Conservation (phyloP, 2,113 vertebrate species). For the Arvicanthis niloticus region DNA sequence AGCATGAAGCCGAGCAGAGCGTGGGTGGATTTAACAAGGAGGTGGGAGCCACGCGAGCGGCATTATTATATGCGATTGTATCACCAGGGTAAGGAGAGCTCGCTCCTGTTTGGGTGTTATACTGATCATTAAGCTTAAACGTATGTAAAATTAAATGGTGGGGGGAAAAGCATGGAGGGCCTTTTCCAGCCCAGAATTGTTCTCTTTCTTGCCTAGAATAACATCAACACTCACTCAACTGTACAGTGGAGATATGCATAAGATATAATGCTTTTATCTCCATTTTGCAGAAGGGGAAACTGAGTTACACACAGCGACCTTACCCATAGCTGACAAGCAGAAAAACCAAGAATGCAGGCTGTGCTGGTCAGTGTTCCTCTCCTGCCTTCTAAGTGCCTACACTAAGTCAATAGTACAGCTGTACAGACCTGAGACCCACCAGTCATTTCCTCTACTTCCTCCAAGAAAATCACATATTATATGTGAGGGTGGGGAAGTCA, state of each 20-base stretch:
- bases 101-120: slow-evolving; percentile 52
- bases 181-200: not conserved
- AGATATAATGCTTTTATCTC: not conserved
- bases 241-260: not conserved
- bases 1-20: slow-evolving; percentile 31
- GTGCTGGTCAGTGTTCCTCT: not conserved
- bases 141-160: slow-evolving; percentile 49
- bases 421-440: not conserved
- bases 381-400: not conserved
- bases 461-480: not conserved
- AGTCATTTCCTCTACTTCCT: not conserved
- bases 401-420: not conserved
- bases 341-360: not conserved
- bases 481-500: not conserved
- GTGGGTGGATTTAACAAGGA: slow-evolving; percentile 73
- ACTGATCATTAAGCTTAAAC: slow-evolving; percentile 48
- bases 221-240: not conserved
- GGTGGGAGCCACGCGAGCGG: slow-evolving; percentile 65
- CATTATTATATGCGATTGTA: slow-evolving; percentile 73
- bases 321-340: not conserved
- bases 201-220: not conserved
- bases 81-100: slow-evolving; percentile 43
- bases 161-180: not conserved
- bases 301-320: not conserved
- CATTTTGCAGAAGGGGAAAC: slow-evolving; percentile 8